phyloP scores from a whole-genome alignment of 2,113 vertebrate species.

The Gasterosteus aculeatus region DNA sequence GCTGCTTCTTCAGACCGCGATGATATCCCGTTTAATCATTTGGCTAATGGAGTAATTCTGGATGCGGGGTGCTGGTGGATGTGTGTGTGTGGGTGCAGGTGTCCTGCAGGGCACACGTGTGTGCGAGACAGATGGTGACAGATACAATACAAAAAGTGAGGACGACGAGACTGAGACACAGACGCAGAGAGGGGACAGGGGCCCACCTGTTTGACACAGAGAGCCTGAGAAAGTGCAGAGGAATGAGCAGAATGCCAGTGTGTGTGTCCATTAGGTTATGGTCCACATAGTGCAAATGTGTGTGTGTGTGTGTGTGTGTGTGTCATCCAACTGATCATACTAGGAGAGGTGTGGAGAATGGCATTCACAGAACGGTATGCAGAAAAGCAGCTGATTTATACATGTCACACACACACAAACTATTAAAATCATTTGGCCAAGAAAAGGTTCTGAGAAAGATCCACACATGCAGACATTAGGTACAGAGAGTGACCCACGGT shows the following conservation, averaged over 20 bases:
- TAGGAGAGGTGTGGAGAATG: conserved; percentile 50
- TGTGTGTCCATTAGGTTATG: conserved; percentile 33
- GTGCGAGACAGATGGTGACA: conserved; percentile 48
- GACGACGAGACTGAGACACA: conserved; percentile 27
- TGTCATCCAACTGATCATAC: conserved; percentile 59
- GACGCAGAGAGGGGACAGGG: conserved; percentile 56
- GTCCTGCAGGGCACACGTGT: conserved; percentile 7
- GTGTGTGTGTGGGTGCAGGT: conserved; percentile 21
- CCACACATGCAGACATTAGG: conserved; percentile 9
- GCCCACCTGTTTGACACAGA: conserved; percentile 80
- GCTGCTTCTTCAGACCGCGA: background rate
- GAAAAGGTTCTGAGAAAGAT: conserved; percentile 34
- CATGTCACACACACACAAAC: conserved; percentile 28
- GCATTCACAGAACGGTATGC: conserved; percentile 62
- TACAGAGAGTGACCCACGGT: conserved; percentile 4
- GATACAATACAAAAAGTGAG: conserved; percentile 33
- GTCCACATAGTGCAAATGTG: conserved; percentile 39
- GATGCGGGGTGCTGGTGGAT: conserved; percentile 6
- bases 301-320: conserved; percentile 55
- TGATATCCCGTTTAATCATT: conserved; percentile 32
- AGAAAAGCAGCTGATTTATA: conserved; percentile 65
- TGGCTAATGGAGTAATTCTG: background rate
- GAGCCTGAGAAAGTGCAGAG: conserved; percentile 81
- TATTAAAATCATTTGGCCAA: conserved; percentile 54
- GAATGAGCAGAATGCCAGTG: conserved; percentile 75